phyloP scores from a whole-genome alignment of 2,888 invertebrate genomes.

The Osmoderma eremita region DNA sequence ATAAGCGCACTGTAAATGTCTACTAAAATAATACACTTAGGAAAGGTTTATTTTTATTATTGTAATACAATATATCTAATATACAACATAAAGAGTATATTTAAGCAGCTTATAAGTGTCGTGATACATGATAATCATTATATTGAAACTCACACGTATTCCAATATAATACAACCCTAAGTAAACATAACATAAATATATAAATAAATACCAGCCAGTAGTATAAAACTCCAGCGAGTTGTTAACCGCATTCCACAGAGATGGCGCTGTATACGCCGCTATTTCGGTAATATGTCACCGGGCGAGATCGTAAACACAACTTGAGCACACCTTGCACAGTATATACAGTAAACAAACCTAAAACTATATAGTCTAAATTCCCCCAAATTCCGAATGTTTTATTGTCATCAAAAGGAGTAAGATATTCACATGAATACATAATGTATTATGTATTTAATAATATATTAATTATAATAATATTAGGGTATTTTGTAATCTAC shows the following conservation, averaged over 20 bases:
- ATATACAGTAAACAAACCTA: background rate
- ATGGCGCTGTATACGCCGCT: background rate
- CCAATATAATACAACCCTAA: conserved; percentile 12
- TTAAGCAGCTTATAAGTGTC: conserved; percentile 62
- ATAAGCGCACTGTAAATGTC: conserved; percentile 49
- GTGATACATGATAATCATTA: conserved; percentile 60
- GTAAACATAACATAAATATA: background rate
- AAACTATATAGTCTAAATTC: conserved; percentile 5
- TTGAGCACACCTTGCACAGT: too few relatives aligned
- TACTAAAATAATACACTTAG: conserved; percentile 49
- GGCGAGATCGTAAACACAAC: too few relatives aligned
- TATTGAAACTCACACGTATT: conserved; percentile 31
- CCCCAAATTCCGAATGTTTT: conserved; percentile 3
- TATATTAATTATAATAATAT: conserved; percentile 44
- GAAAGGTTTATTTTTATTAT: conserved; percentile 60
- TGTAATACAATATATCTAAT: conserved; percentile 49
- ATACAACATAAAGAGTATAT: background rate
- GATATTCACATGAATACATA: too few relatives aligned
- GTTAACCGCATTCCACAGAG: background rate
- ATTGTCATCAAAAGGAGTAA: background rate
- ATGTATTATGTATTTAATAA: conserved; percentile 39
- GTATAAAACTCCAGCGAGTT: too few relatives aligned
- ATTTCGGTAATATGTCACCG: too few relatives aligned
- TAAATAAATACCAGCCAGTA: too few relatives aligned
- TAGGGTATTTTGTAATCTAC: conserved; percentile 52